phyloP scores from a whole-genome alignment of 1,140 invertebrate genomes.

The Elymnias hypermnestra region DNA sequence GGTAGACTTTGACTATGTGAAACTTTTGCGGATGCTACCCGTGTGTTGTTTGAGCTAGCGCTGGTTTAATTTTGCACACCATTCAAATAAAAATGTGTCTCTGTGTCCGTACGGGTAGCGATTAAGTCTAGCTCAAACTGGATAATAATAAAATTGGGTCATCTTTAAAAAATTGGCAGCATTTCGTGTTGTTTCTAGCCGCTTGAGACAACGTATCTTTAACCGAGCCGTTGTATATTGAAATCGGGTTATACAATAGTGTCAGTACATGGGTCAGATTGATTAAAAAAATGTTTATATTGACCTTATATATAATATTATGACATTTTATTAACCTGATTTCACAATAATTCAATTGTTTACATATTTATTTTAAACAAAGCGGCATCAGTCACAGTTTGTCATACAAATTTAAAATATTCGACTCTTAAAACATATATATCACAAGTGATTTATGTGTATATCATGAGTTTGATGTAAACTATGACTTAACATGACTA shows the following conservation, averaged over 20 bases:
- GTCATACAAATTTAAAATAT: constrained; percentile 9
- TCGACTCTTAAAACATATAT: background rate
- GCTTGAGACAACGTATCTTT: constrained; percentile 54
- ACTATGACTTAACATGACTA: too few relatives aligned
- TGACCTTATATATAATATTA: background rate
- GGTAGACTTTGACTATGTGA: constrained; percentile 59
- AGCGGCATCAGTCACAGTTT: constrained; percentile 40
- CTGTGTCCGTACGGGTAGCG: constrained; percentile 55
- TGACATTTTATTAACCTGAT: constrained; percentile 15
- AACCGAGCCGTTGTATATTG: constrained; percentile 41
- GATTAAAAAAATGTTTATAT: background rate
- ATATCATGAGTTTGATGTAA: background rate
- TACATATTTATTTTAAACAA: constrained; percentile 18
- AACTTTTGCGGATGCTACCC: constrained; percentile 38
- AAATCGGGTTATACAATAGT: constrained; percentile 33
- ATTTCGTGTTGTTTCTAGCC: constrained; percentile 53
- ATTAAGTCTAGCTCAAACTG: constrained; percentile 57
- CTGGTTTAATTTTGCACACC: constrained; percentile 41
- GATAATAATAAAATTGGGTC: constrained; percentile 27
- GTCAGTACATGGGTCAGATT: constrained; percentile 10
- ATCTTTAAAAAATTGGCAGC: constrained; percentile 30
- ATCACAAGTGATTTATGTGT: background rate
- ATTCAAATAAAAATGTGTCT: constrained; percentile 29
- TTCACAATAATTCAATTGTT: constrained; percentile 13
- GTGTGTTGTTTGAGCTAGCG: constrained; percentile 63